Base-by-base conservation (phyloP, 2,888 invertebrate genomes). In the Spatulosminthurus flaviceps region DNA sequence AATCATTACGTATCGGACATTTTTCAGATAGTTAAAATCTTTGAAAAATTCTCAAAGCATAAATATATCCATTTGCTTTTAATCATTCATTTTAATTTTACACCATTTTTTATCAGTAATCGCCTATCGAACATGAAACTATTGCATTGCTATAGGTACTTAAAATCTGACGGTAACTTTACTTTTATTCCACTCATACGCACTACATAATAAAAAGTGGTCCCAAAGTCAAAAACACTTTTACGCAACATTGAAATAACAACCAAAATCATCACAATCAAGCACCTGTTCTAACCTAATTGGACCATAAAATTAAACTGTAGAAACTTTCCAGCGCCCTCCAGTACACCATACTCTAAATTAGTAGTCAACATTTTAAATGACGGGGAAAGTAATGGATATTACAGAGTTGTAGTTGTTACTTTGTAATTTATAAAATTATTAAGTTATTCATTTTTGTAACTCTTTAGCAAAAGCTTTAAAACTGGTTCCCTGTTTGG, bases 241-340 rank as follows among this genome's bases (percentile, higher is more conserved):
- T 41, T 70, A 70, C 70, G 28, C 19, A 28, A 19, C 28, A 16
- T 28, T 34, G 9, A 7, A n/a, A 70, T 70, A 70, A 41, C 41
- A 19, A 70, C 70, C 70, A 22, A 70, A 70, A 70, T 70, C 19
- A 70, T 70, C 70, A 70, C 70, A 70, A 70, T 70, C 21, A 19
- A 19, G 41, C 26, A 29, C 29, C 4, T n/a, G 5, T 51, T 13
- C 51, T 51, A 19, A 41, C n/a, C 1, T 51, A 19, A 5, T 51
- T 51, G n/a, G n/a, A 51, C 16, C 1, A 51, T n/a, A 2, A 9
- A 51, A 51, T 2, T 51, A 51, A 7, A 34, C 9, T 34, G 34
- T 34, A 4, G 34, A 34, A 34, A 34, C 34, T 34, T 34, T 34
- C 34, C n/a, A n/a, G n/a, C n/a, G n/a, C n/a, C n/a, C n/a, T n/a